Conservation (phyloP, 2,797 vertebrate genomes). For the Tympanoctomys barrerae region DNA sequence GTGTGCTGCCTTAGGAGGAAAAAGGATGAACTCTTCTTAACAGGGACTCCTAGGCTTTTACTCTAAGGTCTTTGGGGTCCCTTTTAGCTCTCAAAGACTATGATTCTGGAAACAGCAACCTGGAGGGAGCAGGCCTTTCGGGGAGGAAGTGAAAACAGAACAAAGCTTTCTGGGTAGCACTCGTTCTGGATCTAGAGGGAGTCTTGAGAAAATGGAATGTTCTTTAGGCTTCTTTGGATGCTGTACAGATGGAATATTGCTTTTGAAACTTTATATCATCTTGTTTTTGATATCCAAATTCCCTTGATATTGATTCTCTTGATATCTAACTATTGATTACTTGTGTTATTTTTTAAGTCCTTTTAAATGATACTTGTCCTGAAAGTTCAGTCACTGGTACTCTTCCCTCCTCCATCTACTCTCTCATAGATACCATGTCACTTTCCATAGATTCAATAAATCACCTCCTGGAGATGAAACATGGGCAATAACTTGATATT, state of each 20-base stretch:
- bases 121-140: neutral
- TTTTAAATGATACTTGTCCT: neutral
- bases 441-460: neutral
- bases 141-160: neutral
- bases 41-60: neutral
- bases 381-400: neutral
- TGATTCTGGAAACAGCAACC: neutral
- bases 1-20: neutral
- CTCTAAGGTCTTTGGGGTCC: neutral
- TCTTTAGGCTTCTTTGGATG: neutral
- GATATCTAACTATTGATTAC: neutral
- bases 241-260: neutral
- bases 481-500: neutral
- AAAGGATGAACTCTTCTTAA: neutral
- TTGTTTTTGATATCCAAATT: neutral
- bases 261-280: neutral
- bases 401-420: neutral
- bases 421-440: neutral
- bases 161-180: neutral
- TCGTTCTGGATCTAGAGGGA: neutral
- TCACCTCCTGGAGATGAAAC: neutral
- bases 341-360: neutral
- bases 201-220: conserved; percentile 5
- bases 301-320: neutral
- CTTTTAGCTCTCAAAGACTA: neutral